Evolutionary conservation across 2,113 vertebrate genomes (phyloP).

Genomic region (Alces alces): DNA sequence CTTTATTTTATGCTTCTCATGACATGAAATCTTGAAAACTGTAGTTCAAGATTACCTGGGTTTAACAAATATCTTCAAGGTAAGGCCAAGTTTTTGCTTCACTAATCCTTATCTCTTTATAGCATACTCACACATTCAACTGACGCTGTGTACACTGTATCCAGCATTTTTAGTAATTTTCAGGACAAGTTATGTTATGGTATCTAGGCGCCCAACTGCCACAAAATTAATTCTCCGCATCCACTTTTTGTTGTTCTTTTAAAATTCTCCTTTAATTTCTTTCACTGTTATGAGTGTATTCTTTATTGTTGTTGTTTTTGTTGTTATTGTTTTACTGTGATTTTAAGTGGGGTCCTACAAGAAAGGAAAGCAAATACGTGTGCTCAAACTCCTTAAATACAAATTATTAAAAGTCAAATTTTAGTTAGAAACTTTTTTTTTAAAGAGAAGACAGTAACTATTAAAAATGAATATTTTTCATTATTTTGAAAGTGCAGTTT

Average conservation of each 20-base stretch:
- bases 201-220: not conserved
- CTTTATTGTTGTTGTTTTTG: not conserved
- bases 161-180: not conserved
- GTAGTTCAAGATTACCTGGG: not conserved
- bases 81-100: not conserved
- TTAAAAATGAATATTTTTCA: not conserved
- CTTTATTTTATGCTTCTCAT: not conserved
- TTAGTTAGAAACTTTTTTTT: constrained; percentile 3
- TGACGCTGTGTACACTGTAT: not conserved
- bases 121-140: not conserved
- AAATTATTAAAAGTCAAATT: not conserved
- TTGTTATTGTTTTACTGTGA: not conserved
- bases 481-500: not conserved
- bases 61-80: not conserved
- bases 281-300: not conserved
- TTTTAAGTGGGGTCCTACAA: not conserved
- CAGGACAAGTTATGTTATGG: not conserved
- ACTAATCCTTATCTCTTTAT: not conserved
- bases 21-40: not conserved
- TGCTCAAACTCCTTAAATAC: not conserved
- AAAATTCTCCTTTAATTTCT: not conserved
- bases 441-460: not conserved
- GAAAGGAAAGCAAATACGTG: not conserved
- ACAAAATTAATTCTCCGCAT: not conserved
- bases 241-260: not conserved